A percentile compares a stretch with the other conserved stretches of the same genome.
These are phyloP conservation scores for Chiridota heheva DNA, from an alignment of 35 echinoderm and acorn worm genomes.

Conservation along the genomic window DNA sequence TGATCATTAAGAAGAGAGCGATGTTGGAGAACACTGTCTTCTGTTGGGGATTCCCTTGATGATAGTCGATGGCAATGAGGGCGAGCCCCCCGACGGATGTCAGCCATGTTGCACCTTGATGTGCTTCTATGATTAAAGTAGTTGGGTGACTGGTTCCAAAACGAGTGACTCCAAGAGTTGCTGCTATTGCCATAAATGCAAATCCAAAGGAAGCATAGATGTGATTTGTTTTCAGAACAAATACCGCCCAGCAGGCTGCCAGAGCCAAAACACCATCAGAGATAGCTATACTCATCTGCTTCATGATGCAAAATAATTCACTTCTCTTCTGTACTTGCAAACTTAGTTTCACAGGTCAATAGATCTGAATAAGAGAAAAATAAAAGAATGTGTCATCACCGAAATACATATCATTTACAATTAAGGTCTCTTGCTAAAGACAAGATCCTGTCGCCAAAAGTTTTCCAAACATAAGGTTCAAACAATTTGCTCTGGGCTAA, in stretches of 20 bases:
- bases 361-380: no score
- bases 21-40: conserved; percentile 38
- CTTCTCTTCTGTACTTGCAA: no score
- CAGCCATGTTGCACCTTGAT: conserved; percentile 65
- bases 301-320: no score
- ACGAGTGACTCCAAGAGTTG: conserved; percentile 58
- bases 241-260: conserved; percentile 44
- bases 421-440: no score
- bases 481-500: no score
- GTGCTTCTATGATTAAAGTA: conserved; percentile 32
- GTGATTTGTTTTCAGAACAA: conserved; percentile 24
- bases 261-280: conserved; percentile 84
- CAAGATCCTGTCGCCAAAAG: no score
- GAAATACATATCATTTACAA: no score
- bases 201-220: conserved; percentile 61
- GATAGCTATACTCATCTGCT: conserved; percentile 66
- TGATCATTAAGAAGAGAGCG: conserved; percentile 26
- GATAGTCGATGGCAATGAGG: conserved; percentile 63
- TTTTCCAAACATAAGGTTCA: no score
- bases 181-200: conserved; percentile 55
- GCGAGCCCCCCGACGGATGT: conserved; percentile 58
- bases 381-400: no score
- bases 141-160: conserved; percentile 44
- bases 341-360: no score
- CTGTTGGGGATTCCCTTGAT: conserved; percentile 48